Conservation (phyloP, 2,797 vertebrate genomes). For the Gymnoscopelus braueri region DNA sequence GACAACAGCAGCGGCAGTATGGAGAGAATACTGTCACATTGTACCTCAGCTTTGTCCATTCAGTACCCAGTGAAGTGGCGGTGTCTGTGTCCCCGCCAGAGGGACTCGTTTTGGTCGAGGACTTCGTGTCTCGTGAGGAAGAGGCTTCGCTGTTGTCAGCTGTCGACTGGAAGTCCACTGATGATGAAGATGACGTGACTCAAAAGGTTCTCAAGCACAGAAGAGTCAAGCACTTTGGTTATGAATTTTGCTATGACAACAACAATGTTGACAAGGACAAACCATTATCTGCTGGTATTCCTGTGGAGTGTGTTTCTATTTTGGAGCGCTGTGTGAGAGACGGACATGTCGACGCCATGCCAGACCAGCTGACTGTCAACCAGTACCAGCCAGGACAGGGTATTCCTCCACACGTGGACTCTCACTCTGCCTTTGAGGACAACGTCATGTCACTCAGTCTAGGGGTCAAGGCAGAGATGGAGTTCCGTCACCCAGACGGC, state of each 20-base stretch:
- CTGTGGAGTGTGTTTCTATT: conserved; percentile 81
- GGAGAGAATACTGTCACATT: conserved; percentile 81
- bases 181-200: conserved; percentile 1
- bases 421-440: conserved; percentile 96
- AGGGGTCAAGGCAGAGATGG: conserved; percentile 91
- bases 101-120: conserved; percentile 86
- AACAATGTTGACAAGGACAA: conserved; percentile 93
- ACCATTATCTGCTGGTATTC: conserved; percentile 90
- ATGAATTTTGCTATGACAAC: conserved; percentile 92
- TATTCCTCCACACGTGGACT: conserved; percentile 95
- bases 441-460: conserved; percentile 93
- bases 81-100: conserved; percentile 80
- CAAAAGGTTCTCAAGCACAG: conserved; percentile 93
- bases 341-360: conserved; percentile 82
- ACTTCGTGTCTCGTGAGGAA: conserved; percentile 88
- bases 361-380: conserved; percentile 96
- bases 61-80: conserved; percentile 81
- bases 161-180: conserved; percentile 82
- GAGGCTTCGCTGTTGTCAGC: conserved; percentile 82
- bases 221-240: conserved; percentile 96
- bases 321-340: conserved; percentile 85
- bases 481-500: conserved; percentile 93
- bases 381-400: conserved; percentile 96
- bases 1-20: conserved; percentile 78
- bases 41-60: conserved; percentile 87